Evolutionary conservation across 1,140 invertebrate species (phyloP), one percentile per base, ranked within the genome.

Genomic region (Ptiloglossa arizonensis): DNA sequence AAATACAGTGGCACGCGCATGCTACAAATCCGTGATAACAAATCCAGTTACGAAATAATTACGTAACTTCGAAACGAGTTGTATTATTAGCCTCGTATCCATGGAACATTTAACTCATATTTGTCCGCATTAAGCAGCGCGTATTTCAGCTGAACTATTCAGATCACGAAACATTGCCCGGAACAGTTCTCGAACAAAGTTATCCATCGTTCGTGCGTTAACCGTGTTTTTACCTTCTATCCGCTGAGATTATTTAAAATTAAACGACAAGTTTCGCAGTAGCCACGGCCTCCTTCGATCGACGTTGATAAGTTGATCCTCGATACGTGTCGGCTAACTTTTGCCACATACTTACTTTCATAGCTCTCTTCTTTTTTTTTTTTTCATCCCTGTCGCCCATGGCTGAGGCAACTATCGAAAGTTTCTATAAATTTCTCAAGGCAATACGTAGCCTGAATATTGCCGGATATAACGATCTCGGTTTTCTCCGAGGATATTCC

Each of bases 371-470:
- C 22, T 13, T 44, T 57, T 44, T 69, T 41, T n/a, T n/a, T n/a
- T n/a, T n/a, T n/a, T n/a, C n/a, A n/a, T n/a, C 9, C 11, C 32
- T 48, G 9, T 19, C n/a, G 50, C 27, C n/a, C n/a, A 24, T 13
- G 32, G 59, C 17, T 2, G 38, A 44, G 35, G 54, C 54, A 64
- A 64, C 38, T 52, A 54, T 60, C 50, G 38, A 35, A 50, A 81
- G 41, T 59, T 57, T 24, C 32, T 50, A 73, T 60, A 73, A 73
- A 79, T 78, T 79, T 66, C 50, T 56, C 17, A 24, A 15, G 32
- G 60, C 56, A 27, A 60, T 64, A 32, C 27, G 52, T 27, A 6
- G 19, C 29, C 48, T 71, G 44, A 11, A 66, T 27, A 79, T 71
- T 50, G 54, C 11, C 52, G 13, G 50, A 41, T 71, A 27, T 52